Conservation (phyloP, 2,888 invertebrate species). For the Willowsia nigromaculata region DNA sequence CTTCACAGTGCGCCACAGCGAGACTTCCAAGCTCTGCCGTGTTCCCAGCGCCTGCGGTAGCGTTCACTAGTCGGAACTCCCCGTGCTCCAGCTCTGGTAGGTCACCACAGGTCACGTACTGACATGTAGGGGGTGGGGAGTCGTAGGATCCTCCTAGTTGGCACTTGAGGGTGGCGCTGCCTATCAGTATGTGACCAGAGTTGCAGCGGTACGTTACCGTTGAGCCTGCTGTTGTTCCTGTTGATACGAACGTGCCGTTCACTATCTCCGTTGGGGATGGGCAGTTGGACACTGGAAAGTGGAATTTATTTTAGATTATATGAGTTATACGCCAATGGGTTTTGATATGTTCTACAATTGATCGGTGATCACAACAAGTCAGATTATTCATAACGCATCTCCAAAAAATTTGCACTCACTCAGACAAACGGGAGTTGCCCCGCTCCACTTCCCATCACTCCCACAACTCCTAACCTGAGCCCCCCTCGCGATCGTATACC, state of each 20-base stretch:
- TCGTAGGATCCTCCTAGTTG: conserved; percentile 88
- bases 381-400: no score
- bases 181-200: conserved; percentile 91
- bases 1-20: conserved; percentile 90
- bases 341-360: no score
- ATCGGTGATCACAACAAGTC: no score
- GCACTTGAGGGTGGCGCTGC: conserved; percentile 86
- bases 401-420: conserved; percentile 83
- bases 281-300: conserved; percentile 81
- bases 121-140: conserved; percentile 86
- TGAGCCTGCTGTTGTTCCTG: conserved; percentile 89
- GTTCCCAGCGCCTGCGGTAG: conserved; percentile 86
- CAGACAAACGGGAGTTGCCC: conserved; percentile 92
- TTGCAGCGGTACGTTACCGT: conserved; percentile 89
- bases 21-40: conserved; percentile 88
- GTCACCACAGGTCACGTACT: conserved; percentile 92
- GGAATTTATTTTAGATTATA: no score
- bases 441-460: conserved; percentile 92
- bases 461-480: conserved; percentile 85
- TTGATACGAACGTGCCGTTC: conserved; percentile 87
- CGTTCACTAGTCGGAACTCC: conserved; percentile 86
- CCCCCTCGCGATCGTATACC: conserved; percentile 90
- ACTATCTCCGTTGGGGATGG: conserved; percentile 89
- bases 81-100: conserved; percentile 90
- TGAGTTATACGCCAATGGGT: no score